Evolutionary conservation across 2,113 vertebrate species (phyloP).

Genomic region (Scartelaos histophorus): DNA sequence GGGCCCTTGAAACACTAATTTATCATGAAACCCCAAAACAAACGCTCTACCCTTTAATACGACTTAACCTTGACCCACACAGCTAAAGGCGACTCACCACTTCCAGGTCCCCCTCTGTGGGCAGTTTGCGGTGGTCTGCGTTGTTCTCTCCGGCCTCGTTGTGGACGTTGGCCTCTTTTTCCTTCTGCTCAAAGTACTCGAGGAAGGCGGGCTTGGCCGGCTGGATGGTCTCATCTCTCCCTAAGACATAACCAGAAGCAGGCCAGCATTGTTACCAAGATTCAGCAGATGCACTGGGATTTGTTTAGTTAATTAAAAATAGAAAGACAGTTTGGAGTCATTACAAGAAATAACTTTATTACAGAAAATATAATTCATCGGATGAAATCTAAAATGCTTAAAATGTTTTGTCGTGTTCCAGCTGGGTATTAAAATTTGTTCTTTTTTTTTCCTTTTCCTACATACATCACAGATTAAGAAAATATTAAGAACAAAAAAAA

Average conservation of each 20-base stretch:
- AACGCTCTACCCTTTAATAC: no score
- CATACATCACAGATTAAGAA: no score
- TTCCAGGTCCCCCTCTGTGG: slow-evolving; percentile 87
- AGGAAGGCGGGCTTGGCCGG: slow-evolving; percentile 91
- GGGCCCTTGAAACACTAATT: no score
- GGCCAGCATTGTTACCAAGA: neutral
- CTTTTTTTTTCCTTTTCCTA: no score
- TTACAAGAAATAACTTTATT: neutral
- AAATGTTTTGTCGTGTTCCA: no score
- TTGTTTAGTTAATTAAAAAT: neutral
- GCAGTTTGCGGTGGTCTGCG: slow-evolving; percentile 83
- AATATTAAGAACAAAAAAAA: no score
- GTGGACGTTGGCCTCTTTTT: slow-evolving; percentile 87
- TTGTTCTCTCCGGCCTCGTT: slow-evolving; percentile 73
- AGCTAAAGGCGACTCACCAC: slow-evolving; percentile 79
- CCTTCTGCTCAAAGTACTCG: slow-evolving; percentile 96
- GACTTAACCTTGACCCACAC: neutral
- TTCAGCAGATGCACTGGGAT: neutral
- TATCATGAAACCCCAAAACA: no score
- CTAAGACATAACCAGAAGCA: slow-evolving; percentile 67
- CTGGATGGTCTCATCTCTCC: slow-evolving; percentile 87
- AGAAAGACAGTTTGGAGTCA: neutral
- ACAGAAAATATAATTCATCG: neutral
- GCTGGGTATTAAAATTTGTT: no score
- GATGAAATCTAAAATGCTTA: no score